These are phyloP conservation scores for Takifugu rubripes DNA, from an alignment of 2,797 vertebrate genomes.

Conservation along the genomic window DNA sequence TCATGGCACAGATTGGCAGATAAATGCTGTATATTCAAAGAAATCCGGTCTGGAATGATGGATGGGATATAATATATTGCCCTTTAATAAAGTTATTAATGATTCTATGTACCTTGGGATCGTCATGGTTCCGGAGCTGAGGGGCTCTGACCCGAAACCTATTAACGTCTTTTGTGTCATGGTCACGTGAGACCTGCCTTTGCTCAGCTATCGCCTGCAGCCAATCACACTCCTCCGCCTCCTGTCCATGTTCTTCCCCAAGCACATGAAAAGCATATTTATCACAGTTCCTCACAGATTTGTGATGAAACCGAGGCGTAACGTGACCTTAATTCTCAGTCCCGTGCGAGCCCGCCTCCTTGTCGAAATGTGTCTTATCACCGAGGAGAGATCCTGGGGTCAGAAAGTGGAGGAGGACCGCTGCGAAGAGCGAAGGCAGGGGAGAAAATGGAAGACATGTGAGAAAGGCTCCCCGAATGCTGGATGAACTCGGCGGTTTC, in stretches of 20 bases:
- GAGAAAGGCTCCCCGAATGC: neutral
- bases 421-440: neutral
- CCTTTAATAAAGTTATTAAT: too few relatives aligned
- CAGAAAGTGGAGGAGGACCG: neutral
- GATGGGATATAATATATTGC: too few relatives aligned
- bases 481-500: neutral
- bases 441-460: neutral
- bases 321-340: neutral
- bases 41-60: too few relatives aligned
- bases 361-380: too few relatives aligned
- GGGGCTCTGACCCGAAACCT: slow-evolving; percentile 12
- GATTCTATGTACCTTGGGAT: too few relatives aligned
- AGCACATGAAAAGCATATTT: neutral
- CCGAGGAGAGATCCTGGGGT: neutral
- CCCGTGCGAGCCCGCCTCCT: too few relatives aligned
- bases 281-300: neutral
- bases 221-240: slow-evolving; percentile 10
- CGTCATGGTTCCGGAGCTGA: too few relatives aligned
- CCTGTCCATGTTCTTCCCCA: slow-evolving; percentile 1
- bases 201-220: slow-evolving; percentile 30
- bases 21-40: too few relatives aligned
- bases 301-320: neutral
- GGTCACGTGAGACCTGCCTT: slow-evolving; percentile 63
- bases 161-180: slow-evolving; percentile 13
- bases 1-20: too few relatives aligned